These are phyloP conservation scores for Burhinus oedicnemus DNA, from an alignment of 2,113 vertebrate genomes.

Conservation along the genomic window DNA sequence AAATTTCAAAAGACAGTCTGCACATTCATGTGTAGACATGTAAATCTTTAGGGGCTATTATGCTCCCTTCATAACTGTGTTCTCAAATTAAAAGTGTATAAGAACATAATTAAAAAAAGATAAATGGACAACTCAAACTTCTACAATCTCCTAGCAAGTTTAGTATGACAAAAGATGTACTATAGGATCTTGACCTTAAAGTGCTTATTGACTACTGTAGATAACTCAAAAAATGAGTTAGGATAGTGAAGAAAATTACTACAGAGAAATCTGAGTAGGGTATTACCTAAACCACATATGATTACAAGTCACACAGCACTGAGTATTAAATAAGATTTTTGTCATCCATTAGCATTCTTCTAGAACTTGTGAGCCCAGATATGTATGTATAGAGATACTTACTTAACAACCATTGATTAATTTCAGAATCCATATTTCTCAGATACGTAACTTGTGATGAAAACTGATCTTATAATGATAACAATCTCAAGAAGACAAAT, in stretches of 20 bases:
- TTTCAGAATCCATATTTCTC: neutral
- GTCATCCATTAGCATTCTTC: neutral
- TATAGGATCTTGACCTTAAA: neutral
- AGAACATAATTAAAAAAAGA: neutral
- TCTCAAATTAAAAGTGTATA: neutral
- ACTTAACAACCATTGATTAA: neutral
- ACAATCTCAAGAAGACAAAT: neutral
- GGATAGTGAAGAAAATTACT: neutral
- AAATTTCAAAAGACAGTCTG: neutral
- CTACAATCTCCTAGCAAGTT: neutral
- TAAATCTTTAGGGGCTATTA: neutral
- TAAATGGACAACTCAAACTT: neutral
- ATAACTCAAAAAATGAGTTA: neutral
- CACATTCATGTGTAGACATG: neutral
- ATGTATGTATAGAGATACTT: neutral
- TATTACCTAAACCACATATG: neutral
- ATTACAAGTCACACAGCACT: neutral
- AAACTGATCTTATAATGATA: neutral
- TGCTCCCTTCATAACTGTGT: neutral
- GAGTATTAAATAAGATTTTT: neutral
- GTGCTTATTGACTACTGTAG: neutral
- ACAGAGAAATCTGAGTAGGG: neutral
- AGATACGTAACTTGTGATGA: neutral
- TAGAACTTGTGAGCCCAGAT: neutral
- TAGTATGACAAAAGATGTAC: neutral